phyloP scores from a whole-genome alignment of 2,113 vertebrate species.

The Microcebus griseorufus region DNA sequence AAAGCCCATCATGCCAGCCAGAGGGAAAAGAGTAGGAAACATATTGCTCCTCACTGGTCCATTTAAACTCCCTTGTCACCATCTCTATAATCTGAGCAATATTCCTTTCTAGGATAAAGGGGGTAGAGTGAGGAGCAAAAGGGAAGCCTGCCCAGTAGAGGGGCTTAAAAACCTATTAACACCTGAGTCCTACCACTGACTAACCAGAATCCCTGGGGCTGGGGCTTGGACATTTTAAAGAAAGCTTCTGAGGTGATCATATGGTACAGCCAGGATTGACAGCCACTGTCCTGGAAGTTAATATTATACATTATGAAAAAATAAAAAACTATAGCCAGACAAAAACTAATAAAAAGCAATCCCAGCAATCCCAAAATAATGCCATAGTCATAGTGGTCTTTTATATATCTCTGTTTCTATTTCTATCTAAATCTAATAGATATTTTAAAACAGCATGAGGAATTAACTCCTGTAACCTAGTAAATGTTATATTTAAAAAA shows the following conservation, averaged over 20 bases:
- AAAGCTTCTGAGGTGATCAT: not conserved
- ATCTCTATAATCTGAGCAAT: not conserved
- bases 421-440: not conserved
- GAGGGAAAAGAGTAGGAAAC: not conserved
- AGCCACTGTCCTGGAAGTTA: not conserved
- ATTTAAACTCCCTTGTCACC: not conserved
- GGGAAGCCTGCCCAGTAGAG: not conserved
- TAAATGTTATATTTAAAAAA: not conserved
- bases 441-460: not conserved
- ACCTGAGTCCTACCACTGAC: not conserved
- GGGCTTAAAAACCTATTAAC: not conserved
- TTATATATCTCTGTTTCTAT: not conserved
- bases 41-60: not conserved
- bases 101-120: not conserved
- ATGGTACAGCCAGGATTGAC: not conserved
- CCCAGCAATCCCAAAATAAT: not conserved
- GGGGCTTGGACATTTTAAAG: not conserved
- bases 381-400: not conserved
- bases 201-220: not conserved
- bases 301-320: not conserved
- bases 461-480: slow-evolving; percentile 15
- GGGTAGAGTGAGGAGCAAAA: not conserved
- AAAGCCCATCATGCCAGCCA: fast-evolving
- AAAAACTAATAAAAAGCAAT: not conserved
- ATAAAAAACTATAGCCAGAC: not conserved